Base-by-base conservation (phyloP, 2,113 vertebrate species). In the Columba livia region DNA sequence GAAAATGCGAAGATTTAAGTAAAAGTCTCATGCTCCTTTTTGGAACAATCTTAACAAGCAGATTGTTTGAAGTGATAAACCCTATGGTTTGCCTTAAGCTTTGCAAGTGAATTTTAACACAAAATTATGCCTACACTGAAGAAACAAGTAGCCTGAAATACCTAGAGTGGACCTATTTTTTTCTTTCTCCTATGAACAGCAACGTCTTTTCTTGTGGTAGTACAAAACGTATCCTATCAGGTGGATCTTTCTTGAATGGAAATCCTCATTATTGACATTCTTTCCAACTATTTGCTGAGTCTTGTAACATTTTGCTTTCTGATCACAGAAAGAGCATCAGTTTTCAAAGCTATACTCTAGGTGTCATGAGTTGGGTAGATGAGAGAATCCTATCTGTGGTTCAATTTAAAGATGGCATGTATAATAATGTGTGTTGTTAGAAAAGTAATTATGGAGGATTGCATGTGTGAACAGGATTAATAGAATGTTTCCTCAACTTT, bases 401-500 rank as follows among this genome's bases (percentile, higher is more conserved):
- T 92, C 3, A 9, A 79, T 92, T 85, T 91, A 90, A 93, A 79
- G 61, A 57, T 65, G 28, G 48, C 14, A n/a, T 26, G 15, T 87
- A 58, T 85, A 93, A 80, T 66, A 88, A 90, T 32, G 12, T 69
- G 36, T 88, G 56, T 65, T 79, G 51, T 53, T 87, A 78, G 73
- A 85, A 94, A 87, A 77, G 36, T 78, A 80, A 90, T 75, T 69
- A 83, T 84, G 66, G 70, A 83, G 53, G 54, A 56, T 83, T 92
- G 50, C 42, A 58, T 40, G 7, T 88, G 57, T 88, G 89, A 94
- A 73, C 1, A 11, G 50, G 31, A 94, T 93, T 94, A 93, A 85
- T 31, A 86, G 78, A 92, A 91, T 62, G 75, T 78, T 96, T 90
- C 64, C 74, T 95, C 56, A 91, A 62, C 62, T 96, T 95, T 67